Base-by-base conservation (phyloP, 2,113 vertebrate genomes). In the Hypocryptadius cinnamomeus region DNA sequence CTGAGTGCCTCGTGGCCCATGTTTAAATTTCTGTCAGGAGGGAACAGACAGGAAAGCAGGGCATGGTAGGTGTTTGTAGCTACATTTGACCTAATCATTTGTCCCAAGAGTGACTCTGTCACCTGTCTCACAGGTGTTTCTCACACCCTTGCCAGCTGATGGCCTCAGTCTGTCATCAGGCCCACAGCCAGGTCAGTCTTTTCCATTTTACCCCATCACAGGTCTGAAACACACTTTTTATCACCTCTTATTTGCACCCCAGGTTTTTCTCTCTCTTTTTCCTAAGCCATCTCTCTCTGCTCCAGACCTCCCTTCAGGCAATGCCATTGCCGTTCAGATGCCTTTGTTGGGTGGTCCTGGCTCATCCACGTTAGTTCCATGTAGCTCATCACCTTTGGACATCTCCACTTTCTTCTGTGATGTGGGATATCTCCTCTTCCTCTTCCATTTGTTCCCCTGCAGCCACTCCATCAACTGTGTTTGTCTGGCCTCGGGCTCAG, bases 401-500 rank as follows among this genome's bases (percentile, higher is more conserved):
- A 51, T n/a, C 28, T 70, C 37, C 45, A 10, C 6, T 39, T 40
- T 44, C 28, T 50, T 31, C 31, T 81, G 35, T 48, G 61, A 10
- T 15, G 5, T 4, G 11, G 25, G 15, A 17, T 45, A 39, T 8
- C 0, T 2, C 8, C 8, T 3, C n/a, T 48, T 83, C 30, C 59
- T 56, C 30, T 63, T 50, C 21, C 39, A 24, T 51, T 77, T 7
- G 0, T 35, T 89, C 22, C 22, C 19, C 28, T 9, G 6, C 28
- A 44, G 27, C 70, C n/a, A 14, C 42, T 70, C 65, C 44, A 33
- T 56, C 27, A 24, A 20, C 51, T 72, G 18, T 45, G 10, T 71
- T 66, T 81, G 37, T 35, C 39, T 44, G 61, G 44, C 47, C 50
- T 63, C 40, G 16, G 24, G 27, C 20, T 60, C 45, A 12, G 40